Evolutionary conservation across 2,113 vertebrate species (phyloP).

Genomic region (Notechis scutatus): DNA sequence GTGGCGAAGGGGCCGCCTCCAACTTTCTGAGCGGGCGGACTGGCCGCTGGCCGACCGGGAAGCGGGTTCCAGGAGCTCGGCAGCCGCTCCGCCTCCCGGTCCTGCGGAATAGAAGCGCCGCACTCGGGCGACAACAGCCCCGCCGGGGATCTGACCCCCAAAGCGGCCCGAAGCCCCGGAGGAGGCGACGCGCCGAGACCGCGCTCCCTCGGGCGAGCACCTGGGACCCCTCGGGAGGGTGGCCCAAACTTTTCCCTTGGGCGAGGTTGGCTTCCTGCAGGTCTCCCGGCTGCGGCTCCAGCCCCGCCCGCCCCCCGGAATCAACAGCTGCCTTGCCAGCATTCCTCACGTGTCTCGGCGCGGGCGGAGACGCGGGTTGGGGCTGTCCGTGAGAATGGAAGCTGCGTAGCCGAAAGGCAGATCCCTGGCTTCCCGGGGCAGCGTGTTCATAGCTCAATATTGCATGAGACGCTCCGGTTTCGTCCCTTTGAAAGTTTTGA

Average conservation of each 20-base stretch:
- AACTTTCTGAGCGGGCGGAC: constrained; percentile 2
- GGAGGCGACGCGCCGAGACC: background rate
- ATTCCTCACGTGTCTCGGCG: background rate
- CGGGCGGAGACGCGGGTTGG: background rate
- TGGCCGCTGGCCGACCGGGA: background rate
- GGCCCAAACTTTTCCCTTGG: background rate
- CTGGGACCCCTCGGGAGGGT: background rate
- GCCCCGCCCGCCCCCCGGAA: background rate
- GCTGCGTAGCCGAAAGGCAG: background rate
- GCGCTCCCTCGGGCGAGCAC: background rate
- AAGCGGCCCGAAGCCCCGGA: background rate
- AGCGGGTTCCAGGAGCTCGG: background rate
- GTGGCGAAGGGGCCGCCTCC: background rate
- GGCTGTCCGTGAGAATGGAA: background rate
- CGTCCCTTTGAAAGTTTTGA: background rate
- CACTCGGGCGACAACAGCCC: background rate
- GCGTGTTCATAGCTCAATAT: background rate
- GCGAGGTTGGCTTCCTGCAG: background rate
- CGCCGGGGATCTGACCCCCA: background rate
- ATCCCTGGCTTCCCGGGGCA: fast-evolving
- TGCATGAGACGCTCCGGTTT: background rate
- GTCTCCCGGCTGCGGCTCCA: background rate
- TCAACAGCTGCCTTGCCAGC: background rate
- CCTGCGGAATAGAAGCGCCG: background rate
- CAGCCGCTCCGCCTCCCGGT: background rate